These are phyloP conservation scores for Eira barbara DNA, from an alignment of 2,113 vertebrate genomes.

Conservation along the genomic window DNA sequence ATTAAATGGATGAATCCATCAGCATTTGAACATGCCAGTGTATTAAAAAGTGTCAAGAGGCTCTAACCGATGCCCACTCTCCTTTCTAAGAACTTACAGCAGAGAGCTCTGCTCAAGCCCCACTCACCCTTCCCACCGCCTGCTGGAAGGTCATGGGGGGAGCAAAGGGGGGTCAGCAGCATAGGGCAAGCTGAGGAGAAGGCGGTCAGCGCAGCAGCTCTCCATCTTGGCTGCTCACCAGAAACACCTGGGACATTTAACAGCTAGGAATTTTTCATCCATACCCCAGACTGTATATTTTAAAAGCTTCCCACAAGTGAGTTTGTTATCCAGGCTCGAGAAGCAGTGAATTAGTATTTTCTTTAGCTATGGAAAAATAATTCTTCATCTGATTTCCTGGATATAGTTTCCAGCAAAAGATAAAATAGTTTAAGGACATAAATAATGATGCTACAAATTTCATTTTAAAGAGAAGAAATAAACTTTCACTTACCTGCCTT, in stretches of 20 bases:
- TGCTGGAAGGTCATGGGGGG: too few relatives aligned
- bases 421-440: not conserved
- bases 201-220: not conserved
- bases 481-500: slow-evolving; percentile 85
- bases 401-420: not conserved
- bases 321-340: not conserved
- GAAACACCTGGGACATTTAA: not conserved
- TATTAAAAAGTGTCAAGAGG: not conserved
- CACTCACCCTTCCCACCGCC: not conserved
- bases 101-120: not conserved
- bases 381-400: not conserved
- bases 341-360: not conserved
- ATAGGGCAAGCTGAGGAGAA: not conserved
- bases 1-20: not conserved
- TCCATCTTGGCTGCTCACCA: not conserved
- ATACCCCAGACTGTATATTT: not conserved
- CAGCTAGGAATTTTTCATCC: not conserved
- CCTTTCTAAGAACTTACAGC: not conserved
- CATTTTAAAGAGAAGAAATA: not conserved
- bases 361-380: not conserved
- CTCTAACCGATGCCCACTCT: not conserved
- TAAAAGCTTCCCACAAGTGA: not conserved
- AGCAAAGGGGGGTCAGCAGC: not conserved
- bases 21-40: not conserved
- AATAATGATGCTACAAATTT: not conserved